phyloP scores from a whole-genome alignment of 1,140 invertebrate species.

The Caenorhabditis brenneri region DNA sequence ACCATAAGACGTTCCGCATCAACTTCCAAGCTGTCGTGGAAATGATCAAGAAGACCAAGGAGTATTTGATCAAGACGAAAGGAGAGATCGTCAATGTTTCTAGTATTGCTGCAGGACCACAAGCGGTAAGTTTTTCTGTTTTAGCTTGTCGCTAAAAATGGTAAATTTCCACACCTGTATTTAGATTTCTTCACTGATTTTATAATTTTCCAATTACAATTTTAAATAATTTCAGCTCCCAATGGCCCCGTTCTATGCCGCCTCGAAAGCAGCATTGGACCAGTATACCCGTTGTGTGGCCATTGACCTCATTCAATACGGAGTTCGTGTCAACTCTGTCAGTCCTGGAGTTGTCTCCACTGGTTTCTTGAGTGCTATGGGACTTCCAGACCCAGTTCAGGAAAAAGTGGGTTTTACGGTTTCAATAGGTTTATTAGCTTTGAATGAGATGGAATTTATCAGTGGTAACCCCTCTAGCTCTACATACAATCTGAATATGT shows the following conservation, averaged over 20 bases:
- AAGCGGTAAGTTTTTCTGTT: background rate
- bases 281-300: slow-evolving; percentile 79
- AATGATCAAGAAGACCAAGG: background rate
- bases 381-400: background rate
- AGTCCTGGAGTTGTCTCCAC: slow-evolving; percentile 30
- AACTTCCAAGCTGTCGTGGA: slow-evolving; percentile 53
- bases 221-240: background rate
- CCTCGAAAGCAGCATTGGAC: slow-evolving; percentile 77
- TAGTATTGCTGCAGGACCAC: slow-evolving; percentile 5
- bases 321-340: slow-evolving; percentile 49
- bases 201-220: background rate
- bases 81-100: slow-evolving; percentile 59
- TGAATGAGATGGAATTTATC: background rate
- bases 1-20: slow-evolving; percentile 57
- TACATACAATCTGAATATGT: no score
- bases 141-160: no score
- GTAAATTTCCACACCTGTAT: no score
- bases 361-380: slow-evolving; percentile 10
- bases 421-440: background rate
- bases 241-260: slow-evolving; percentile 78
- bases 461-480: background rate
- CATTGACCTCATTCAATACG: slow-evolving; percentile 81
- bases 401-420: background rate
- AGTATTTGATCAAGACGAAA: slow-evolving; percentile 55
- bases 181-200: no score